phyloP scores from a whole-genome alignment of 1,140 invertebrate genomes.

The Homalodisca vitripennis region DNA sequence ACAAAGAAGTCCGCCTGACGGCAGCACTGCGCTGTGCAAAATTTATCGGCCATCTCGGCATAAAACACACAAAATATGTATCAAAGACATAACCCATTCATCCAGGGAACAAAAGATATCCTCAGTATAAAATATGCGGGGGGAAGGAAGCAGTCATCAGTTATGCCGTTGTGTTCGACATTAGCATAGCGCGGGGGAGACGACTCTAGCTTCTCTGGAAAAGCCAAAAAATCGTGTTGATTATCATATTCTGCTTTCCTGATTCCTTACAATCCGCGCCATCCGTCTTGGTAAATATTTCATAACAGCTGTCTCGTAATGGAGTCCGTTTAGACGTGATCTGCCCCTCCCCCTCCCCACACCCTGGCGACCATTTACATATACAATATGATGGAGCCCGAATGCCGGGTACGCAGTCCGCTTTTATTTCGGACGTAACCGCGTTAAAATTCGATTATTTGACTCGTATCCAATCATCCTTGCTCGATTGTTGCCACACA shows the following conservation, averaged over 20 bases:
- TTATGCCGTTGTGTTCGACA: conserved; percentile 26
- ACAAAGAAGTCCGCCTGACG: background rate
- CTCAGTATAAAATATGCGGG: conserved; percentile 26
- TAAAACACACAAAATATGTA: conserved; percentile 31
- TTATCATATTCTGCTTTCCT: conserved; percentile 32
- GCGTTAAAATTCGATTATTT: conserved; percentile 12
- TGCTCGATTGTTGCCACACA: conserved; percentile 1
- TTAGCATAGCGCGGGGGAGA: conserved; percentile 3
- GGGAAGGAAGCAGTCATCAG: conserved; percentile 20
- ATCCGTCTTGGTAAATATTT: conserved; percentile 7
- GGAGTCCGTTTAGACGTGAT: background rate
- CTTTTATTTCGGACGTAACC: too few species aligned
- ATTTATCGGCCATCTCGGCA: conserved; percentile 15
- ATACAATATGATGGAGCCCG: too few species aligned
- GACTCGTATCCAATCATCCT: conserved; percentile 1
- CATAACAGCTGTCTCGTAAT: background rate
- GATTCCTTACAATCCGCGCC: conserved; percentile 23
- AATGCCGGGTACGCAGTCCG: too few species aligned
- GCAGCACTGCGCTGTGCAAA: conserved; percentile 2
- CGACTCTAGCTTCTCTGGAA: background rate
- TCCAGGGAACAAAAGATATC: conserved; percentile 28
- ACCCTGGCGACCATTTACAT: too few species aligned
- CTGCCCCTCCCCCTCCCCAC: too few species aligned
- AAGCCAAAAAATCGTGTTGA: conserved; percentile 6
- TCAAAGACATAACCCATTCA: conserved; percentile 32